Evolutionary conservation across 2,888 invertebrate genomes (phyloP), one percentile per base, ranked within the genome.

Genomic region (Watsonalla cultraria): DNA sequence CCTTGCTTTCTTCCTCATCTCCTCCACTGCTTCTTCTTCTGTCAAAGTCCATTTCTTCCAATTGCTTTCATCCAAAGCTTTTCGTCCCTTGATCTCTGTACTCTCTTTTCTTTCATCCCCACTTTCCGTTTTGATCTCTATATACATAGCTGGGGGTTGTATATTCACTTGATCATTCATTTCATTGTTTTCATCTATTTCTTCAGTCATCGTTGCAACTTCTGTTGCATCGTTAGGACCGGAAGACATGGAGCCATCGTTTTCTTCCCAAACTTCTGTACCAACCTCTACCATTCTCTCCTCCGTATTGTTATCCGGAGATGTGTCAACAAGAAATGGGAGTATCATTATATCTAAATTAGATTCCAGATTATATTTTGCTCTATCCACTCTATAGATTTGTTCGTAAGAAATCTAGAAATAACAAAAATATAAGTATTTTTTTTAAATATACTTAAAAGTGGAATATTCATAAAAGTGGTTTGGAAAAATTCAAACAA

Each of bases 21-120:
- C 80, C 52, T 74, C 72, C 6, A 84, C 39, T 0, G 89, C 90
- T 47, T 87, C 84, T 5, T 86, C 84, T 54, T 90, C 90, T 1
- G 73, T 73, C 49, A 90, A 61, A 13, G 64, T 68, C 46, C 66
- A 65, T 13, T 73, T 78, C 54, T 80, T 80, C 90, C 90, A 90
- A 65, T 83, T 65, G 5, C 59, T 67, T 7, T 70, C 57, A 54
- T 74, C 67, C 6, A 70, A 24, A 24, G 24, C 24, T 24, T 24
- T 24, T 24, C 24, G 1, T 37, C 14, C 37, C 11, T 37, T 49
- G 15, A 5, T 34, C 13, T 33, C 37, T 13, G 14, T 33, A 14
- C 37, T 7, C 7, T 48, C 37, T 48, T 48, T 48, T 8, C 34
- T 48, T 35, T 7, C 11, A 0, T 49, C 49, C 8, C 6, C 34